Conservation (phyloP, 2,888 invertebrate genomes). For the Nephrocerus scutellatus region DNA sequence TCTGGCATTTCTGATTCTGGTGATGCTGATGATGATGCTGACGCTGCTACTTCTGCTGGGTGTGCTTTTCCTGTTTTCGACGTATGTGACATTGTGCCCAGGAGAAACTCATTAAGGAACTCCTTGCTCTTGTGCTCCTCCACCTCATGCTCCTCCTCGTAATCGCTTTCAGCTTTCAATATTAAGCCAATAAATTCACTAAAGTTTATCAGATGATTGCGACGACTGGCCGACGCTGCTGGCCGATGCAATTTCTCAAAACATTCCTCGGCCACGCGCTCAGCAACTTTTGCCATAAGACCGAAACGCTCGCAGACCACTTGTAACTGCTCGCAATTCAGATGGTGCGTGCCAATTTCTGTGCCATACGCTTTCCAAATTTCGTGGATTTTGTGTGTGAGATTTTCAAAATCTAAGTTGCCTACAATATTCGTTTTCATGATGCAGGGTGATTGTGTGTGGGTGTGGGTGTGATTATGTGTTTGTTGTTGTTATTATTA, state of each 20-base stretch:
- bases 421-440: conserved; percentile 19
- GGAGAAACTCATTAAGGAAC: conserved; percentile 6
- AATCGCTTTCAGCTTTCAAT: conserved; percentile 50
- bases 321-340: conserved; percentile 58
- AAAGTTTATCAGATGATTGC: conserved; percentile 52
- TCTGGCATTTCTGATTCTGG: no score
- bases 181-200: conserved; percentile 59
- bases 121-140: neutral
- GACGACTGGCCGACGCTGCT: conserved; percentile 48
- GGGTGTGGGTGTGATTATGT: conserved; percentile 1
- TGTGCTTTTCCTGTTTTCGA: no score
- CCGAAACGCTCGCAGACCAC: conserved; percentile 54
- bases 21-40: no score
- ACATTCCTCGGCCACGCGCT: conserved; percentile 57
- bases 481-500: conserved; percentile 3
- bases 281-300: conserved; percentile 55
- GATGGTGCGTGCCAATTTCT: conserved; percentile 40
- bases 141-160: conserved; percentile 7
- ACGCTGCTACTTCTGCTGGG: no score
- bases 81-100: no score
- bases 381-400: conserved; percentile 51
- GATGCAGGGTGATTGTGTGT: conserved; percentile 2
- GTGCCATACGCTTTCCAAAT: conserved; percentile 54
- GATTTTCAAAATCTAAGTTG: conserved; percentile 50
- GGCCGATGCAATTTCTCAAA: conserved; percentile 60